Evolutionary conservation across 2,888 invertebrate genomes (phyloP).

Genomic region (Conomelus anceps): DNA sequence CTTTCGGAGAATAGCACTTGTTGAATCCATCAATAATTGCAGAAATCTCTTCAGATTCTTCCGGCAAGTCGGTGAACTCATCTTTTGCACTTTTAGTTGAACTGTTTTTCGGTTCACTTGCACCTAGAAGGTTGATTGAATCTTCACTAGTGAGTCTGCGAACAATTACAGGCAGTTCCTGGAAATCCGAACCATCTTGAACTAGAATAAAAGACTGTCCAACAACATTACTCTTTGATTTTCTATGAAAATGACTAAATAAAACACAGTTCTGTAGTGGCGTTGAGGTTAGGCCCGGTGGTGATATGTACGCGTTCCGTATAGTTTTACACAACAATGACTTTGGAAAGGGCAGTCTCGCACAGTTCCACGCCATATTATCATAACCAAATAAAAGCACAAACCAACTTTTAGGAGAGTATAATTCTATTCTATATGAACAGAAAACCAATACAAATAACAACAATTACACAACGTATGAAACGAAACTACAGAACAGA

Average conservation of each 20-base stretch:
- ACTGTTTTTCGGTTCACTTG: conserved; percentile 10
- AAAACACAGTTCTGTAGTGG: not conserved
- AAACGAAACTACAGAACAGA: too few species aligned
- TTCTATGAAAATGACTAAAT: not conserved
- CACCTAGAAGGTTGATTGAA: not conserved
- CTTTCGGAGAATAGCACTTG: conserved; percentile 38
- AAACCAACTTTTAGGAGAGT: not conserved
- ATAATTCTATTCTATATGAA: too few species aligned
- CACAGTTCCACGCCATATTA: not conserved
- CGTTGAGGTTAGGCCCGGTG: not conserved
- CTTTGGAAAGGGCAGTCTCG: not conserved
- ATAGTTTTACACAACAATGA: not conserved
- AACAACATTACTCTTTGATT: conserved; percentile 33
- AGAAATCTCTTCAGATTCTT: conserved; percentile 29
- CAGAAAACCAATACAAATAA: too few species aligned
- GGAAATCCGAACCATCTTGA: conserved; percentile 60
- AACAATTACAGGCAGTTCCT: conserved; percentile 60
- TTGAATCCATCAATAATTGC: conserved; percentile 39
- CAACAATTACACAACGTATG: not conserved
- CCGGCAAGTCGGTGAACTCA: conserved; percentile 18
- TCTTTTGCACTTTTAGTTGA: conserved; percentile 5
- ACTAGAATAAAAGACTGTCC: conserved; percentile 51
- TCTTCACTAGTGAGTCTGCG: conserved; percentile 39
- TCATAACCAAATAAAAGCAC: not conserved
- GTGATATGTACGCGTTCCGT: not conserved